Evolutionary conservation across 2,888 invertebrate genomes (phyloP), one percentile per base, ranked within the genome.

Genomic region (Dioctria linearis): DNA sequence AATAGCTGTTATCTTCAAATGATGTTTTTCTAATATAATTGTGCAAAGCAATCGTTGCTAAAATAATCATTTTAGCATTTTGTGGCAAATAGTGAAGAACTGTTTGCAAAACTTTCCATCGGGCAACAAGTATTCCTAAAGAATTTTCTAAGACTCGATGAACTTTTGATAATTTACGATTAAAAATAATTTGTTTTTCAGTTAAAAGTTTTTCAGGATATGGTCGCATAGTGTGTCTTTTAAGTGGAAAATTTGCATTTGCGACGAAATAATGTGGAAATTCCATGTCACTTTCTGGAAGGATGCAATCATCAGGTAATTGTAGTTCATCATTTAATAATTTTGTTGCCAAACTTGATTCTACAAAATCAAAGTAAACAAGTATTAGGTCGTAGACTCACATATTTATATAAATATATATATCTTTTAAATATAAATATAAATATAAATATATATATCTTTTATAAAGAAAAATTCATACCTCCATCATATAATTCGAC

Each of bases 261-360:
- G 51, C 49, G 4, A 71, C 71, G 49, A 71, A 71, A 37, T 49
- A 71, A 5, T 71, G n/a, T 3, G 71, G 71, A 71, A 71, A 71
- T 4, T 4, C 5, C 3, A 39, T 40, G 11, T 63, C 40, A 39
- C 40, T 63, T 8, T 40, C 11, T 4, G 37, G 63, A 39, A 63
- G 40, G 9, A 39, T 63, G 40, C 40, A 6, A 11, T 63, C 63
- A 2, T 39, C 5, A 40, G 63, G 40, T 8, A 63, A 11, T 8
- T 5, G 9, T 39, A 63, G 6, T 39, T 63, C 39, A 63, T n/a
- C 11, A n/a, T 63, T 39, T 5, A 63, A 37, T 11, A 63, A 8
- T 37, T 63, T 25, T n/a, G 40, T 3, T 37, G 9, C 11, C 5
- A 40, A 37, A 6, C 5, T 40, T 37, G 40, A 11, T 37, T 63